Conservation (phyloP, 2,113 vertebrate genomes). For the Donacobius atricapilla region DNA sequence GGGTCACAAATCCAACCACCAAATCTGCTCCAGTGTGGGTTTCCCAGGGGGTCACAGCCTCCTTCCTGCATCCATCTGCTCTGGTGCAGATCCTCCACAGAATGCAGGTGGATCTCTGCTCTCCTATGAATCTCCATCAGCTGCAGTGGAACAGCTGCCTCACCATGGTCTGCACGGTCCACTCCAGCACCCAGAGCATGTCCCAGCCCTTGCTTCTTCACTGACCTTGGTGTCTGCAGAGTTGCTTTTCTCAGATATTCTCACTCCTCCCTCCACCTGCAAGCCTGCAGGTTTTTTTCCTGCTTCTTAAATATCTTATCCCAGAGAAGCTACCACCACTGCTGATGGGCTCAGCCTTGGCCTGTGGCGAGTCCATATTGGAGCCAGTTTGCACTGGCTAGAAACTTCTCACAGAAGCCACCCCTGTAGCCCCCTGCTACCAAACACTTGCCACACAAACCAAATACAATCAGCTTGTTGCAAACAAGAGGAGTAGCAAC, state of each 20-base stretch:
- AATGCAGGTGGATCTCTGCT: background rate
- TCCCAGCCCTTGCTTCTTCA: background rate
- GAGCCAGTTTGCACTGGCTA: background rate
- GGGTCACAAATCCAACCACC: background rate
- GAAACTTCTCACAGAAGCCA: background rate
- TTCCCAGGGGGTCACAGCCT: background rate
- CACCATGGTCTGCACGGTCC: background rate
- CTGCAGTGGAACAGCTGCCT: background rate
- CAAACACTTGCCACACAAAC: background rate
- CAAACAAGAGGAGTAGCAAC: background rate
- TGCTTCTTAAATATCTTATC: background rate
- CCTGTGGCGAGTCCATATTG: too few relatives aligned
- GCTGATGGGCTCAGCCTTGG: background rate
- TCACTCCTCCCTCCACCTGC: background rate
- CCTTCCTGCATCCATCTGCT: background rate
- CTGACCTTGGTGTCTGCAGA: background rate
- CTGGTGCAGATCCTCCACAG: background rate
- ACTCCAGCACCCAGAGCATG: fast-evolving
- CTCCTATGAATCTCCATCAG: background rate
- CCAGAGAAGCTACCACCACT: background rate
- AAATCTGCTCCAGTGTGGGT: background rate
- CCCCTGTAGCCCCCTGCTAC: background rate
- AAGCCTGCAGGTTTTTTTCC: fast-evolving
- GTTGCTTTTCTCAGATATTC: background rate
- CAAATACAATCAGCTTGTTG: background rate